Evolutionary conservation across 2,888 invertebrate genomes (phyloP), one percentile per base, ranked within the genome.

Genomic region (Formica aserva): DNA sequence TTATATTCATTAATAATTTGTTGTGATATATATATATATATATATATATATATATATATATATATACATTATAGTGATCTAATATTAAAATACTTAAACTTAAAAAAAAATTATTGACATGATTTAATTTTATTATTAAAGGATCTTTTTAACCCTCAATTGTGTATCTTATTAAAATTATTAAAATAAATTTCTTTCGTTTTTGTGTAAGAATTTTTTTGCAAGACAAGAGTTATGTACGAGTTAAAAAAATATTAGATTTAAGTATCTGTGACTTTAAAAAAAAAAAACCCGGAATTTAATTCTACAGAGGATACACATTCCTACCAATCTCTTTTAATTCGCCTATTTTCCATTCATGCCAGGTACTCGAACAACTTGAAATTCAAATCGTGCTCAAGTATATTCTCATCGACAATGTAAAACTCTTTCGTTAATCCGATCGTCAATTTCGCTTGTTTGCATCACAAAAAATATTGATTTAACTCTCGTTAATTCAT

Each of bases 291-390:
- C 35, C 13, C n/a, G 38, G 60, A 72, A 71, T 71, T 69, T 80
- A 45, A 80, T 80, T 80, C 35, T 26, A 5, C 71, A 9, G 72
- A 35, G 32, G 62, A 80, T 80, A 60, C 45, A 60, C 60, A 60
- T 80, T 60, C n/a, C 45, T 60, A 32, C 78, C 60, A 22, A 78
- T 78, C 72, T 71, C 71, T 71, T 80, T 80, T 80, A 80, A 80
- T 80, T 80, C 72, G n/a, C 78, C 78, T 71, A 71, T 80, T 80
- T 80, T 80, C 78, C 29, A 80, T 80, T 80, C 78, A 80, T 80
- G 32, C 60, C 60, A 35, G 72, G 60, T 71, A 71, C 32, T 60
- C 72, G 78, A 80, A 45, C 72, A 35, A 71, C 60, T 78, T 80
- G 78, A 80, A 80, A 80, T 80, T 80, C 78, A 80, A 71, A 80